Base-by-base conservation (phyloP, 2,113 vertebrate genomes). In the Sarotherodon lohbergeri region DNA sequence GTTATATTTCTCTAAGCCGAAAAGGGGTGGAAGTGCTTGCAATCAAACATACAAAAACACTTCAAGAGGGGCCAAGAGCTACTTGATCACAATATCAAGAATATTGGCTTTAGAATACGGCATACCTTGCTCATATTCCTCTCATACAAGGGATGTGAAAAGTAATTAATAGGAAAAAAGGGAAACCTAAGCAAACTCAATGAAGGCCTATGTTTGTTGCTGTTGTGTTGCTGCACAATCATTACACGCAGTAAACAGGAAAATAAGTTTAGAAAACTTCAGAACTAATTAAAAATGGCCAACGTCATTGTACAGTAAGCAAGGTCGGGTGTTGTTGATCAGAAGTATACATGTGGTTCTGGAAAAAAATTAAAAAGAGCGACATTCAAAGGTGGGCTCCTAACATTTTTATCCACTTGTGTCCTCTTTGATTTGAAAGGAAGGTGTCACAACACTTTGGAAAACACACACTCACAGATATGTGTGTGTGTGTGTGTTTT, bases 341-440 rank as follows among this genome's bases (percentile, higher is more conserved):
- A 43, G 14, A 43, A 81, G 39, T 12, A 6, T 9, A 29, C 3
- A 22, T 8, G 32, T 16, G 32, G 34, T 48, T 29, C 29, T 32
- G n/a, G 22, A 11, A 32, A 9, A 57, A 55, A 19, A 66, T 34
- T 3, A 50, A 88, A 61, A 86, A 83, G 46, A 88, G 52, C 50
- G 56, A 41, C 68, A 79, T 71, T 81, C 54, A 14, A 82, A 87
- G 12, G 73, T 68, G 85, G 81, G 24, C 52, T 55, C 29, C 32
- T 11, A 86, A 78, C 54, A 76, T 55, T 85, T 87, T 80, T 83
- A 82, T 81, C 48, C 84, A 83, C 66, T 59, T 50, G 8, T 19
- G 11, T 66, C 36, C 27, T 9, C 79, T 90, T 90, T 91, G 90
- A 91, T 86, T 91, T 89, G 90, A 91, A 85, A 84, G 88, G 24